Base-by-base conservation (phyloP, 2,113 vertebrate species). In the Prochilodus magdalenae region DNA sequence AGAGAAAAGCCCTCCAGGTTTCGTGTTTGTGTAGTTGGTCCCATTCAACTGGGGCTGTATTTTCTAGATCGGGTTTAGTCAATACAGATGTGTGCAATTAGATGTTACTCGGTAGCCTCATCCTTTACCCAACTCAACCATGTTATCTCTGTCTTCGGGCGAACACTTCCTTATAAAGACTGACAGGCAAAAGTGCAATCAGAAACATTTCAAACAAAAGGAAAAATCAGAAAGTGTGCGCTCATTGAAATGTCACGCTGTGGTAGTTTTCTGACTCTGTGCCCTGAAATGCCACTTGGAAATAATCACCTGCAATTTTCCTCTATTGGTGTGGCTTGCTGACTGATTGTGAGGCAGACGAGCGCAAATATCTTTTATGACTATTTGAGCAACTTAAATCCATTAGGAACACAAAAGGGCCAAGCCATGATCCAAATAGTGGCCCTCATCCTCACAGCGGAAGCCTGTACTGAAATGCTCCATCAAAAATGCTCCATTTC, bases 221-320 rank as follows among this genome's bases (percentile, higher is more conserved):
- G 57, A 49, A 73, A 33, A 49, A n/a, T n/a, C 1, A 12, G 15
- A 29, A 51, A 73, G 62, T 59, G 26, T 24, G 40, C 29, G 18
- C 49, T 73, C 29, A 57, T 11, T 7, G 62, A 73, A 83, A 73
- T 73, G 49, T n/a, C 26, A 59, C 10, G 47, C 57, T 12, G 66
- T 36, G 18, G n/a, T 66, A 7, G 14, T 57, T 67, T 66, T 83
- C 47, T 16, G 29, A 30, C 22, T 29, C 51, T 62, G 63, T 27
- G 40, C 11, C 57, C 59, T 73, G 69, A 74, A 74, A 67, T 59
- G 49, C n/a, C 82, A 59, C 36, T 83, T 74, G 4, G 55, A 73
- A 79, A 84, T 75, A 74, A 84, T 73, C 62, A 83, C 76, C 75
- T 55, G 57, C 30, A 83, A 83, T 77, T 77, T 77, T 44, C 44